Evolutionary conservation across 2,888 invertebrate genomes (phyloP).

Genomic region (Crocallis elinguaria): DNA sequence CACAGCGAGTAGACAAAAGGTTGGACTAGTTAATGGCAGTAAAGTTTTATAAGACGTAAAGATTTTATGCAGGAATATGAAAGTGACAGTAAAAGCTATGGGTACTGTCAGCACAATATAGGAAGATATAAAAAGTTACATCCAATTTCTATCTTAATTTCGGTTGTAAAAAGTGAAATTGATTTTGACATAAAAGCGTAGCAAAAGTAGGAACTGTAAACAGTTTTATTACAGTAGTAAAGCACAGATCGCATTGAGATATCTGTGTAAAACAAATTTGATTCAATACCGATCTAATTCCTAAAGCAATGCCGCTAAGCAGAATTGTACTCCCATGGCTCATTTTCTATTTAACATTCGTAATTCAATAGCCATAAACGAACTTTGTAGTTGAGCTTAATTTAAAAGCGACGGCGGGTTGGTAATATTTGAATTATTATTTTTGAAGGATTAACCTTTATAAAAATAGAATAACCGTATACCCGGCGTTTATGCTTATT

Average conservation of each 20-base stretch:
- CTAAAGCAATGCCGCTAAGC: conserved; percentile 46
- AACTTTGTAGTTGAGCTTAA: conserved; percentile 46
- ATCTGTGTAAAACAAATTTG: conserved; percentile 47
- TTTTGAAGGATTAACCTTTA: not conserved
- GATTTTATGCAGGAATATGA: conserved; percentile 28
- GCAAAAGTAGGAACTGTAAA: conserved; percentile 39
- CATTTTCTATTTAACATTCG: conserved; percentile 70
- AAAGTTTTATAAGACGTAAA: conserved; percentile 32
- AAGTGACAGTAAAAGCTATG: conserved; percentile 20
- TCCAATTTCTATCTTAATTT: conserved; percentile 39
- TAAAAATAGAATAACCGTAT: too few species aligned
- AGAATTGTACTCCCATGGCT: conserved; percentile 65
- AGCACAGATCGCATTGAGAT: conserved; percentile 33
- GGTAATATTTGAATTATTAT: not conserved
- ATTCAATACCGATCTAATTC: conserved; percentile 57
- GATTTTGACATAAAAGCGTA: conserved; percentile 37
- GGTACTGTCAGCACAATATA: conserved; percentile 25
- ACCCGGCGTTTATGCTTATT: too few species aligned
- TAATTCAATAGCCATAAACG: conserved; percentile 69
- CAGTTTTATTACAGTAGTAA: conserved; percentile 46
- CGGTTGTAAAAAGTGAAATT: conserved; percentile 38
- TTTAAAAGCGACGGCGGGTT: conserved; percentile 46
- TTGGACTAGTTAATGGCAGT: conserved; percentile 23
- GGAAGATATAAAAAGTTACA: conserved; percentile 28
- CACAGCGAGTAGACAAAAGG: conserved; percentile 26